Evolutionary conservation across 2,113 vertebrate species (phyloP).

Genomic region (Progne subis): DNA sequence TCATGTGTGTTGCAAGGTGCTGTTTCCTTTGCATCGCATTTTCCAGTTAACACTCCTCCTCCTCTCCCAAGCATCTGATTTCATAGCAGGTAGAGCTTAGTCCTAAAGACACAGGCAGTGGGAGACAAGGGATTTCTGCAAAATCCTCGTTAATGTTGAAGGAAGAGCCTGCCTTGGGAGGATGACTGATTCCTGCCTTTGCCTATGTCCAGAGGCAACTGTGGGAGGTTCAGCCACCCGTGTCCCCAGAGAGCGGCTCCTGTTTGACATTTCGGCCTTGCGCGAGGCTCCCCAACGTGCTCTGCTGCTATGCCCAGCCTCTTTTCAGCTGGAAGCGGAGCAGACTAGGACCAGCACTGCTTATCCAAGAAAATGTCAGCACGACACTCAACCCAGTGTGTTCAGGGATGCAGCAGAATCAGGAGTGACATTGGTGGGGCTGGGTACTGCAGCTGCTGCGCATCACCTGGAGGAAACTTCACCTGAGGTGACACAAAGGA

Average conservation of each 20-base stretch:
- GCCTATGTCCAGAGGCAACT: not conserved
- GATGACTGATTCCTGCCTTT: not conserved
- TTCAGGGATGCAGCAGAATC: rapidly evolving
- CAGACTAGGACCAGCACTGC: not conserved
- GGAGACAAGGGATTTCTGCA: not conserved
- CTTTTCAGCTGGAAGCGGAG: not conserved
- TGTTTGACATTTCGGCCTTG: not conserved
- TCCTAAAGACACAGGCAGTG: not conserved
- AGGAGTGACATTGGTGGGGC: not conserved
- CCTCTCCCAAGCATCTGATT: not conserved
- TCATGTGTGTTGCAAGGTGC: not conserved
- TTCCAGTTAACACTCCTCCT: not conserved
- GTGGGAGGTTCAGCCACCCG: rapidly evolving
- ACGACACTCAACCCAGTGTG: not conserved
- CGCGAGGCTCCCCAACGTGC: not conserved
- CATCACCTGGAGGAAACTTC: not conserved
- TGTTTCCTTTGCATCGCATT: not conserved
- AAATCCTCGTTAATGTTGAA: not conserved
- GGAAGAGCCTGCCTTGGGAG: not conserved
- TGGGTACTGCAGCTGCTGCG: not conserved
- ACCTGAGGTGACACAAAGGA: rapidly evolving
- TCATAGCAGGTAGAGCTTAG: not conserved
- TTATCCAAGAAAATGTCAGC: not conserved
- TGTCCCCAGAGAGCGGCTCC: not conserved
- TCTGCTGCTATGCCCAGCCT: not conserved